Percentiles rank a stretch among this genome's conserved stretches.
Evolutionary conservation across 2,888 invertebrate genomes (phyloP).

Genomic region (Osedax frankpressi): DNA sequence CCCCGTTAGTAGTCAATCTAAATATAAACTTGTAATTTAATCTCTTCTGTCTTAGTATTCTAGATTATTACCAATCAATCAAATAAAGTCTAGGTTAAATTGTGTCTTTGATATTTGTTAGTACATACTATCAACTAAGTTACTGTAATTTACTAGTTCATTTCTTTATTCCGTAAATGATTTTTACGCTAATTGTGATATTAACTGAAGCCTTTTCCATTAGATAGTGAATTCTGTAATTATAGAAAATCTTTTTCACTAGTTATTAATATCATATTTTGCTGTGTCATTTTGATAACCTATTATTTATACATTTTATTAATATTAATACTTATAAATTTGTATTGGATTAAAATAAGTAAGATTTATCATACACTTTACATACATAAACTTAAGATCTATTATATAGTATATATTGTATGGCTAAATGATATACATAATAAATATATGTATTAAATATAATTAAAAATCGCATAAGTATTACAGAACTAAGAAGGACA

Average conservation of each 20-base stretch:
- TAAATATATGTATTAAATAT: too few relatives aligned
- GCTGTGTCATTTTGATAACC: neutral
- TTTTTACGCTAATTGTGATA: too few relatives aligned
- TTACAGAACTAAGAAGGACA: too few relatives aligned
- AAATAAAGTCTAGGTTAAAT: too few relatives aligned
- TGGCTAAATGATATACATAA: neutral
- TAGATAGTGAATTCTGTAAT: too few relatives aligned
- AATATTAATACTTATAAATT: neutral
- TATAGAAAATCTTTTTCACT: neutral
- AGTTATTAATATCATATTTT: neutral
- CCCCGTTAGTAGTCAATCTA: conserved; percentile 52
- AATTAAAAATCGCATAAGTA: too few relatives aligned
- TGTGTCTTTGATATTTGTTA: too few relatives aligned
- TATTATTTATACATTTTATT: neutral
- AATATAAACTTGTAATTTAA: neutral
- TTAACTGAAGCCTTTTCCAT: too few relatives aligned
- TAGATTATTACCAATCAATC: too few relatives aligned
- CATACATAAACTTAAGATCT: neutral
- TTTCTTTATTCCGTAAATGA: neutral
- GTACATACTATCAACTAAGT: neutral
- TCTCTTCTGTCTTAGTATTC: neutral
- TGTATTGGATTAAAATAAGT: neutral
- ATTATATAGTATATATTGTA: neutral
- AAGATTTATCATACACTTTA: neutral
- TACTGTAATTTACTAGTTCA: neutral